Evolutionary conservation across 2,888 invertebrate species (phyloP).

Genomic region (Ypsolopha scabrella): DNA sequence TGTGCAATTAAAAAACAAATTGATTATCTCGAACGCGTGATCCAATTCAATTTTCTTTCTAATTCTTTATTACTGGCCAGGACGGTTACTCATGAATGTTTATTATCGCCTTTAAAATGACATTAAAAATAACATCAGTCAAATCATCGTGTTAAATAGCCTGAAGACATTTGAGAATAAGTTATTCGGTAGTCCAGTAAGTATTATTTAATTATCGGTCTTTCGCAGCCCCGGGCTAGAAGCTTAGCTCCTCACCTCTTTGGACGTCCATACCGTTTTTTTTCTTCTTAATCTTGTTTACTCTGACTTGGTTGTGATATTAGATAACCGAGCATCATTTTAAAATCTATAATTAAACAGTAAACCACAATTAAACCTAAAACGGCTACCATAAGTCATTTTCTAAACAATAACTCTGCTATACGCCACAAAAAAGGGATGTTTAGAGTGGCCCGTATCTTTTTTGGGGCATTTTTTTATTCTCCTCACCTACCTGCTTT

Average conservation of each 20-base stretch:
- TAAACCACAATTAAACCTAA: conserved; percentile 44
- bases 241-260: conserved; percentile 22
- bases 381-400: conserved; percentile 47
- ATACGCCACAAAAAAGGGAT: conserved; percentile 51
- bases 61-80: conserved; percentile 8
- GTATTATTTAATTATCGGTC: conserved; percentile 65
- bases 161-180: conserved; percentile 55
- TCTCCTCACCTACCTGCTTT: conserved; percentile 58
- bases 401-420: conserved; percentile 45
- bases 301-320: conserved; percentile 20
- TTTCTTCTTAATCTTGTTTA: conserved; percentile 19
- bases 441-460: conserved; percentile 55
- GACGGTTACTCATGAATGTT: conserved; percentile 20
- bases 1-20: not conserved
- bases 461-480: conserved; percentile 54
- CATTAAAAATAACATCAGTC: conserved; percentile 39
- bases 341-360: conserved; percentile 18
- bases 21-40: not conserved
- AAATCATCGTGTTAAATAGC: conserved; percentile 55
- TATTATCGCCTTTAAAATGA: conserved; percentile 31
- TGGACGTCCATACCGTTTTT: conserved; percentile 10
- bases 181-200: conserved; percentile 62
- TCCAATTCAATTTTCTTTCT: not conserved
- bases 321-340: not conserved
- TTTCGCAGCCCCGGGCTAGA: conserved; percentile 40